phyloP scores from a whole-genome alignment of 2,888 invertebrate species.

The Timema cristinae region DNA sequence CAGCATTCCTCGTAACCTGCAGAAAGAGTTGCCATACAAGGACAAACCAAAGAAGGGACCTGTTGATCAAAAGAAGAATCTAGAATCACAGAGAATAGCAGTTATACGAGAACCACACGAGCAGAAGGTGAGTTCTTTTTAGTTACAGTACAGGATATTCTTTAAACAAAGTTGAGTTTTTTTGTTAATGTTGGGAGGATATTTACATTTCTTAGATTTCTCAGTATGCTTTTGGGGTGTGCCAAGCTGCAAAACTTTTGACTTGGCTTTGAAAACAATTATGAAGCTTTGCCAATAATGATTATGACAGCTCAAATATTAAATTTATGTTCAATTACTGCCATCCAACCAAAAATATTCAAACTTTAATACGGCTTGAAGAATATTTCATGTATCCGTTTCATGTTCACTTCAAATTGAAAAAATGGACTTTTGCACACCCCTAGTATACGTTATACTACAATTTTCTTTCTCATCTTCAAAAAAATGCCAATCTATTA shows the following conservation, averaged over 20 bases:
- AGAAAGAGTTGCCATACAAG: conserved; percentile 85
- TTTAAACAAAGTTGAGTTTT: neutral
- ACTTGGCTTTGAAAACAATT: neutral
- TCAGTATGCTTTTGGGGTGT: conserved; percentile 21
- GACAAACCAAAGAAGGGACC: conserved; percentile 76
- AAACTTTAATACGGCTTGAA: too few relatives aligned
- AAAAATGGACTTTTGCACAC: too few relatives aligned
- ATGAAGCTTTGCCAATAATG: neutral
- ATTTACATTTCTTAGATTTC: conserved; percentile 37
- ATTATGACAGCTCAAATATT: neutral
- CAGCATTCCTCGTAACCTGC: conserved; percentile 77
- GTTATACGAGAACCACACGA: conserved; percentile 89
- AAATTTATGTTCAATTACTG: neutral
- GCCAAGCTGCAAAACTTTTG: neutral
- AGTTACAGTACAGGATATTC: too few relatives aligned
- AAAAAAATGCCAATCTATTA: too few relatives aligned
- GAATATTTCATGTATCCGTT: too few relatives aligned
- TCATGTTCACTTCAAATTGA: too few relatives aligned
- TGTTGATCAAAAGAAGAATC: conserved; percentile 40
- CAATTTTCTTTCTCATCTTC: too few relatives aligned
- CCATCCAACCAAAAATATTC: too few relatives aligned
- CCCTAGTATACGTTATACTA: too few relatives aligned
- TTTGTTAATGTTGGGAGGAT: conserved; percentile 29
- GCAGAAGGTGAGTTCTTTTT: conserved; percentile 58
- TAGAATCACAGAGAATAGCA: conserved; percentile 63